Conservation (phyloP, 2,888 invertebrate species). For the Lochmaea crataegi region DNA sequence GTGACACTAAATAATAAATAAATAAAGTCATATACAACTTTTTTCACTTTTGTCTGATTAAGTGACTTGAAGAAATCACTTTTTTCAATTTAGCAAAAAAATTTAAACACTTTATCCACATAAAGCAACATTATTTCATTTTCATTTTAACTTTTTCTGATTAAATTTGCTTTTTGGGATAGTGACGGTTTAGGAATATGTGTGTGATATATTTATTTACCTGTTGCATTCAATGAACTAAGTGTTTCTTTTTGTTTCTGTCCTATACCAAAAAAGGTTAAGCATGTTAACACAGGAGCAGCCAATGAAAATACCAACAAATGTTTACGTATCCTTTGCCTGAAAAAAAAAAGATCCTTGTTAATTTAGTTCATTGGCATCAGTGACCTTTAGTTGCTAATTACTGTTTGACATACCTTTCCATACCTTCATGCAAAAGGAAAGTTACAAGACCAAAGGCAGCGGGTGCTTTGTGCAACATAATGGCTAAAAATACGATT, state of each 20-base stretch:
- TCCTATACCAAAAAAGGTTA: slow-evolving; percentile 94
- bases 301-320: slow-evolving; percentile 91
- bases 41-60: too few species aligned
- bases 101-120: too few species aligned
- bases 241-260: slow-evolving; percentile 92
- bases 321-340: slow-evolving; percentile 87
- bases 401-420: slow-evolving; percentile 68
- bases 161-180: too few species aligned
- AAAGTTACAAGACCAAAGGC: slow-evolving; percentile 99
- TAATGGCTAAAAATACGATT: slow-evolving; percentile 98
- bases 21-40: too few species aligned
- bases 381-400: background rate
- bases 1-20: too few species aligned
- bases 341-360: slow-evolving; percentile 53
- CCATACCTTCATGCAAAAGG: slow-evolving; percentile 93
- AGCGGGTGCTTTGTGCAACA: slow-evolving; percentile 99
- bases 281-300: slow-evolving; percentile 88
- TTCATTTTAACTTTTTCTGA: too few species aligned
- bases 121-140: too few species aligned
- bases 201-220: too few species aligned
- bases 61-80: too few species aligned
- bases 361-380: background rate
- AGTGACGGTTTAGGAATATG: too few species aligned
- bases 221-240: slow-evolving; percentile 91
- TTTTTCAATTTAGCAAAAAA: too few species aligned